phyloP scores from a whole-genome alignment of 2,797 vertebrate species.

The Anniella stebbinsi region DNA sequence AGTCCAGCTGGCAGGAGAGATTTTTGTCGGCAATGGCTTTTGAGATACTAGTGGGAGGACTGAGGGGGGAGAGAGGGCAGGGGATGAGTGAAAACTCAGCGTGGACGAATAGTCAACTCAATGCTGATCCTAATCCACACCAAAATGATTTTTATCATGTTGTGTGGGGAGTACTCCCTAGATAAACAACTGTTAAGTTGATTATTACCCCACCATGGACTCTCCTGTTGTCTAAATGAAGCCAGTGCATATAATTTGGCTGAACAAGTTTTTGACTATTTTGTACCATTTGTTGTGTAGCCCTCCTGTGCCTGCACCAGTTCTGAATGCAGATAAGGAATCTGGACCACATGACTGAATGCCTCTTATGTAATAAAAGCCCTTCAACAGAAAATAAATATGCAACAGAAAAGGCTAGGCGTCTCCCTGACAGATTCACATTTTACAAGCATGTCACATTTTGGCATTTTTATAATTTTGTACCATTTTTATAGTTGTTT shows the following conservation, averaged over 20 bases:
- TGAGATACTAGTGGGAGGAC: too few relatives aligned
- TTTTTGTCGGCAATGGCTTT: too few relatives aligned
- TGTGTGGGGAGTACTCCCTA: too few relatives aligned
- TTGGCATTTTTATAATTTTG: not conserved
- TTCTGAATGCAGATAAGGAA: not conserved
- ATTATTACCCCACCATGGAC: too few relatives aligned
- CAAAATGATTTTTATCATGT: too few relatives aligned
- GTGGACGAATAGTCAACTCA: too few relatives aligned
- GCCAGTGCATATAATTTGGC: not conserved
- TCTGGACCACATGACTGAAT: not conserved
- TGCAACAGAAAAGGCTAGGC: not conserved
- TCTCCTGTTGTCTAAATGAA: too few relatives aligned
- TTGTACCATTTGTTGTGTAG: not conserved
- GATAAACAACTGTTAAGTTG: too few relatives aligned
- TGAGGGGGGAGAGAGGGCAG: too few relatives aligned
- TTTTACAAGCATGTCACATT: not conserved
- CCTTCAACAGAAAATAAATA: not conserved
- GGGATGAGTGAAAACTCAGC: too few relatives aligned
- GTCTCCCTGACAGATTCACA: not conserved
- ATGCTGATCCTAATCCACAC: too few relatives aligned
- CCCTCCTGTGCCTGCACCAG: not conserved
- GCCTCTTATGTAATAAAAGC: not conserved
- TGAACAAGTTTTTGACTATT: not conserved
- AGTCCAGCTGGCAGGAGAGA: too few relatives aligned
- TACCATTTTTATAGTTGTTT: not conserved